Conservation (phyloP, 2,113 vertebrate genomes). For the Gavialis gangeticus region DNA sequence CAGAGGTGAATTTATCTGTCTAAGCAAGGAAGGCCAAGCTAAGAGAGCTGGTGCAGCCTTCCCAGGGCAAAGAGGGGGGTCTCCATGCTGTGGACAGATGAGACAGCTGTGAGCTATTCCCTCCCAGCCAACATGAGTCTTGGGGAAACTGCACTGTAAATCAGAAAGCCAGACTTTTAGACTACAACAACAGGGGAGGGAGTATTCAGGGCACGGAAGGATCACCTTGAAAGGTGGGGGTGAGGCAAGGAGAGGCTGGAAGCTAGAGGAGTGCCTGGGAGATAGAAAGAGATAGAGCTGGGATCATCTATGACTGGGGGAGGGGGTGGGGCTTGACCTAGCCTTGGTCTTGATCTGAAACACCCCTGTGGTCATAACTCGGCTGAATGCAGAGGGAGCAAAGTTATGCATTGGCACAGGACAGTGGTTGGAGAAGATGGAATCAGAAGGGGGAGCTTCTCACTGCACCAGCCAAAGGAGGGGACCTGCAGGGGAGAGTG, state of each 20-base stretch:
- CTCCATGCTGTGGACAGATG: too few species aligned
- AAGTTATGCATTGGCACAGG: not conserved
- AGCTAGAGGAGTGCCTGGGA: not conserved
- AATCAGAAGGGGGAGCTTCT: not conserved
- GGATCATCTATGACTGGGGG: too few species aligned
- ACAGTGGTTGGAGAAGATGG: not conserved
- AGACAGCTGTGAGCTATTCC: not conserved
- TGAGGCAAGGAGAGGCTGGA: not conserved
- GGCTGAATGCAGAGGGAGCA: not conserved
- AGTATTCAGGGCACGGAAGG: not conserved
- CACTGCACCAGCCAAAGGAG: not conserved
- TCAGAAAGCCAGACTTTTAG: not conserved
- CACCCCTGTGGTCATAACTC: not conserved
- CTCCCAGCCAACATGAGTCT: not conserved
- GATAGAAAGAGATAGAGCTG: not conserved
- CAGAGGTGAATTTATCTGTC: not conserved
- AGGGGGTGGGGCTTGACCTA: not conserved
- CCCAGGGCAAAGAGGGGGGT: too few species aligned
- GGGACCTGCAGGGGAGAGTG: not conserved
- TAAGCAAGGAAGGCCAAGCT: not conserved
- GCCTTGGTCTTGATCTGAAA: too few species aligned
- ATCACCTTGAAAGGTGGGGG: too few species aligned
- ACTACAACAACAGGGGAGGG: not conserved
- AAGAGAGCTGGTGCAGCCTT: not conserved
- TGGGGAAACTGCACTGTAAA: not conserved